These are phyloP conservation scores for Tapirus indicus DNA, from an alignment of 2,797 vertebrate genomes.

Conservation along the genomic window DNA sequence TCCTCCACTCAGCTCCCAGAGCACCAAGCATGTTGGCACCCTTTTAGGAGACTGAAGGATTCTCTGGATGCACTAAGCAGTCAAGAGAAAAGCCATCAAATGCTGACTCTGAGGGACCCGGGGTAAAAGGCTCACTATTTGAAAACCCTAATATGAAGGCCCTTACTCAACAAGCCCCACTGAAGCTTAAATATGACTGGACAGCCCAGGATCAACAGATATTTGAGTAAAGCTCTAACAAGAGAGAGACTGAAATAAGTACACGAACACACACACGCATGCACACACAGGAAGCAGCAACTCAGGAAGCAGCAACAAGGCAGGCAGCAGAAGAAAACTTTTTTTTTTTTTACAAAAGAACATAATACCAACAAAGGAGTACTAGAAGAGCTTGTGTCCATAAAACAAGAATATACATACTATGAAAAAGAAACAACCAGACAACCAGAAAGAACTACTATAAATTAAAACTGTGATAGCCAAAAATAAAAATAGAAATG, in stretches of 20 bases:
- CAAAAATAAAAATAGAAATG: slow-evolving; percentile 37
- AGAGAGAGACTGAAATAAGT: not conserved
- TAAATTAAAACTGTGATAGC: slow-evolving; percentile 20
- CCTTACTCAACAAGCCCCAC: slow-evolving; percentile 18
- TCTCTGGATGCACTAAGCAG: not conserved
- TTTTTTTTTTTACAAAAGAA: not conserved
- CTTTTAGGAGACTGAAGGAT: not conserved
- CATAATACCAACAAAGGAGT: not conserved
- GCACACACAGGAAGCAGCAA: not conserved
- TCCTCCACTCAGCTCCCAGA: not conserved
- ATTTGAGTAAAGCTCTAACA: not conserved
- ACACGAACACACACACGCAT: not conserved
- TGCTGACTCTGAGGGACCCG: not conserved
- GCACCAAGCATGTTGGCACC: not conserved
- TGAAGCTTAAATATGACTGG: not conserved
- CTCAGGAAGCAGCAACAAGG: not conserved
- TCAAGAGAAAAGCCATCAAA: slow-evolving; percentile 17
- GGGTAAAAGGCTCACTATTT: not conserved
- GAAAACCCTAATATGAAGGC: not conserved
- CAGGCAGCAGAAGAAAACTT: not conserved
- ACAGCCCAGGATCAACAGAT: not conserved
- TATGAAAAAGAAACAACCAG: slow-evolving; percentile 22
- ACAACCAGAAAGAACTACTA: slow-evolving; percentile 34
- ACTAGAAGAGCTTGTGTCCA: not conserved
- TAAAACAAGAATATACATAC: slow-evolving; percentile 1